Conservation (phyloP, 2,113 vertebrate species). For the Andinoacara biseriatus region DNA sequence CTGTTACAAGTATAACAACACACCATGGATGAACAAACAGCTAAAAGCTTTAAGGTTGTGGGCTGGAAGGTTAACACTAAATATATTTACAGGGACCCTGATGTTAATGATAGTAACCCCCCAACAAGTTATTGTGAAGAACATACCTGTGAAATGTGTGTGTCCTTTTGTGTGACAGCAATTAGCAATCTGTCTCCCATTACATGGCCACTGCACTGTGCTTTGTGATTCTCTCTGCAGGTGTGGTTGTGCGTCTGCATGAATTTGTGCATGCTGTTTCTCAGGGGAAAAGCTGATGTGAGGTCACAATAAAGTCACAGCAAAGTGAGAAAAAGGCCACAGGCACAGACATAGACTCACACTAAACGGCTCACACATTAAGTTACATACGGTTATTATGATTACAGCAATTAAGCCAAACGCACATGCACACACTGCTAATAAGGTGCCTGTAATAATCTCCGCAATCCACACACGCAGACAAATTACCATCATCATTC, state of each 20-base stretch:
- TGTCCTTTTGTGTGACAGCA: background rate
- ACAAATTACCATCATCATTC: background rate
- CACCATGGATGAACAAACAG: slow-evolving; percentile 2
- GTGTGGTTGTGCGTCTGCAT: background rate
- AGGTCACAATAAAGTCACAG: slow-evolving; percentile 40
- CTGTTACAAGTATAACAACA: background rate
- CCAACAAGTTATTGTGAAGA: background rate
- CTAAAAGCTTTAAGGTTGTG: background rate
- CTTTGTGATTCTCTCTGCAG: background rate
- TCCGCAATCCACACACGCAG: background rate
- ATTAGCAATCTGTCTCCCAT: background rate
- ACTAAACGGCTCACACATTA: background rate
- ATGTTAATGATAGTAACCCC: background rate
- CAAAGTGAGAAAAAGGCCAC: background rate
- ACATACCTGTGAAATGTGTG: background rate
- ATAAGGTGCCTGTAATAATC: slow-evolving; percentile 29
- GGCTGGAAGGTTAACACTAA: background rate
- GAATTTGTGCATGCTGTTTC: background rate
- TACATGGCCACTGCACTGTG: background rate
- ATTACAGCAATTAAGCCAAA: slow-evolving; percentile 27
- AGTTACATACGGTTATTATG: slow-evolving; percentile 11
- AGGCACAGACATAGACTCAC: background rate
- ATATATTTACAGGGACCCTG: background rate
- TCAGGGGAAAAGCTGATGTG: background rate
- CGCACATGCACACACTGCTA: slow-evolving; percentile 10